phyloP scores from a whole-genome alignment of 2,797 vertebrate species.

The Bufotes viridis region DNA sequence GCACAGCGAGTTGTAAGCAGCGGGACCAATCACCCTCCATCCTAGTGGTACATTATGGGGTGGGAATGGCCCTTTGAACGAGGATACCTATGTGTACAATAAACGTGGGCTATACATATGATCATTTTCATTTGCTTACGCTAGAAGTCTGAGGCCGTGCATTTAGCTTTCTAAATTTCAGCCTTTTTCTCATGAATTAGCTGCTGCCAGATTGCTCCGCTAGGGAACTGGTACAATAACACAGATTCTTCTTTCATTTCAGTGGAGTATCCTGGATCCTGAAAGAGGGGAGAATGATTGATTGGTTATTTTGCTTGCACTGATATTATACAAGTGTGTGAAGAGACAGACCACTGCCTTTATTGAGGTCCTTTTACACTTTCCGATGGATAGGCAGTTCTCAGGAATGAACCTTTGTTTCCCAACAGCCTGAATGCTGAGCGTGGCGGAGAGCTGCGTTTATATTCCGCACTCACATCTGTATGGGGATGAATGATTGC shows the following conservation, averaged over 20 bases:
- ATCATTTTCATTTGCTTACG: neutral
- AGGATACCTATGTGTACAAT: neutral
- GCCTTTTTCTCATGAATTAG: conserved; percentile 55
- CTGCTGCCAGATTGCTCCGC: conserved; percentile 81
- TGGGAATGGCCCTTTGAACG: neutral
- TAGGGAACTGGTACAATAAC: conserved; percentile 77
- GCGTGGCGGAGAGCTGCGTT: no score
- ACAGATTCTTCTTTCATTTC: conserved; percentile 86
- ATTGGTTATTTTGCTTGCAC: neutral
- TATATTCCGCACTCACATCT: no score
- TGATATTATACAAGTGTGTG: no score
- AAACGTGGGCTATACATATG: no score
- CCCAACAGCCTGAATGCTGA: no score
- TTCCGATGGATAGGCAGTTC: no score
- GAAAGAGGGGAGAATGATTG: neutral
- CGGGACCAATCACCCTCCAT: neutral
- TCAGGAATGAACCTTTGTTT: no score
- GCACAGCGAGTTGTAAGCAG: neutral
- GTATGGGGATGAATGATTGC: no score
- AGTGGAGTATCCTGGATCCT: conserved; percentile 85
- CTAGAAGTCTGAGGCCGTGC: no score
- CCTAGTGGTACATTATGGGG: neutral
- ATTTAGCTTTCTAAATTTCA: neutral
- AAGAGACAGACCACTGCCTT: no score
- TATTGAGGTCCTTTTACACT: no score